Conservation (phyloP, 2,797 vertebrate species). For the Mus minutoides region DNA sequence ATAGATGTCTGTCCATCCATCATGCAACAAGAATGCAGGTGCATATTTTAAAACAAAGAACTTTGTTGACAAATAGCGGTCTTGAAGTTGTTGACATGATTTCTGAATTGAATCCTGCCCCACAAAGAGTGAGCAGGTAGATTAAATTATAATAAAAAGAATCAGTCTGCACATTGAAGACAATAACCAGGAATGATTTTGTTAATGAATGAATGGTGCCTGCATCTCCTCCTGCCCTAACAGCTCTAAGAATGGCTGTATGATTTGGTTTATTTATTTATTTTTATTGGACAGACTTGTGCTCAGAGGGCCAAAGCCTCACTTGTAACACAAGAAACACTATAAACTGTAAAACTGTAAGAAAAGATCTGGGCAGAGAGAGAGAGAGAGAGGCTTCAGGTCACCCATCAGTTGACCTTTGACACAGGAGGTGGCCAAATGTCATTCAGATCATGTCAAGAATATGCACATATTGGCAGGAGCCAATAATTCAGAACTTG, state of each 20-base stretch:
- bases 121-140: neutral
- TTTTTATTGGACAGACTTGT: neutral
- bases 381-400: neutral
- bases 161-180: conserved; percentile 22
- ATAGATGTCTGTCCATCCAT: neutral
- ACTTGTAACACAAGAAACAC: neutral
- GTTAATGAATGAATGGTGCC: conserved; percentile 34
- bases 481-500: neutral
- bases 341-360: no score
- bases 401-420: neutral
- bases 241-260: conserved; percentile 46
- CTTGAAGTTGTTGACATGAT: conserved; percentile 28
- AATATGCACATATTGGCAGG: neutral
- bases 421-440: neutral
- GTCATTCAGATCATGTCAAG: neutral
- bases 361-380: neutral
- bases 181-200: conserved; percentile 46
- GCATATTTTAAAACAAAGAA: neutral
- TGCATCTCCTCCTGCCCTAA: neutral
- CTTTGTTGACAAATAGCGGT: neutral
- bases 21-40: neutral
- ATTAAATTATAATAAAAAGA: conserved; percentile 61
- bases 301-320: neutral
- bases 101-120: conserved; percentile 62
- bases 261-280: conserved; percentile 7